Base-by-base conservation (phyloP, 2,797 vertebrate genomes). In the Lutjanus argentimaculatus region DNA sequence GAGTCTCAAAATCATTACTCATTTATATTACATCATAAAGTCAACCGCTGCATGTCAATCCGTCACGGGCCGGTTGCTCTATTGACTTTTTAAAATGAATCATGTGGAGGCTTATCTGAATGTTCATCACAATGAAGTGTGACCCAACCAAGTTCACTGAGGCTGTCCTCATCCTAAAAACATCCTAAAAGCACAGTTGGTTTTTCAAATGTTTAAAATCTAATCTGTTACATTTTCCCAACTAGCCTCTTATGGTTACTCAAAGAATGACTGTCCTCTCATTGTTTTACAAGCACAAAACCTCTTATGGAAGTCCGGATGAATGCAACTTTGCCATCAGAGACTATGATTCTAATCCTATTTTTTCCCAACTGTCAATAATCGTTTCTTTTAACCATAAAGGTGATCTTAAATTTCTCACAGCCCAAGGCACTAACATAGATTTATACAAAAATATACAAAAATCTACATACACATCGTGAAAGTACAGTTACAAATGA, bases 21-120 rank as follows among this genome's bases (percentile, higher is more conserved):
- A 55, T 83, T 62, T 57, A 30, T 40, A 53, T 75, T 7, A 36
- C 40, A 40, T 71, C 17, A 65, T 53, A 58, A 66, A 76, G 68
- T 82, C 55, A 71, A 48, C 61, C 52, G 65, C 40, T 13, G 9
- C 21, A 9, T 59, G 72, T 84, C 53, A 52, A 14, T 52, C 61
- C 48, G 36, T 65, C 46, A 56, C 0, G 30, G 40, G 56, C 42
- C 43, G 45, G 13, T 57, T 36, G 45, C 10, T 13, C 9, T 15
- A 45, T 1, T 61, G 67, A 62, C 30, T 74, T 66, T 66, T 45
- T 4, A 2, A 9, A 62, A 53, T 61, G 8, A 36, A 49, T 61
- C 21, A 46, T 13, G 36, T 14, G 16, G 56, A 22, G 19, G 30
- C 7, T 9, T 22, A 4, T 22, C 13, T 21, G 72, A 21, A 48